Conservation (phyloP, 2,113 vertebrate genomes). For the Brachyistius frenatus region DNA sequence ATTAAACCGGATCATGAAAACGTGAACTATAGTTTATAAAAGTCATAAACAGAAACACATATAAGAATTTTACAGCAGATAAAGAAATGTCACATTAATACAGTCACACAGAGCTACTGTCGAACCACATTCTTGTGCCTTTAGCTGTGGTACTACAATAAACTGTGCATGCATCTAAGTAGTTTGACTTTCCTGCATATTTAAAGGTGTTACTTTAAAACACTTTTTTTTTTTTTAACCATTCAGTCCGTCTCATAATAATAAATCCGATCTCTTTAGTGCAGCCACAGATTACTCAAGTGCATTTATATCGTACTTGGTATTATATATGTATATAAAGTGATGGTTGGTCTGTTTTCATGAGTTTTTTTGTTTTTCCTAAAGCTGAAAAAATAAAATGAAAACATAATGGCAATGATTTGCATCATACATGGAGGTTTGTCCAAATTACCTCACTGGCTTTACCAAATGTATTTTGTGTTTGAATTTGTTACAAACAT, state of each 20-base stretch:
- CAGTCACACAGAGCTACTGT: not conserved
- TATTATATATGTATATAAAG: too few species aligned
- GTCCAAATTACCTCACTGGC: too few species aligned
- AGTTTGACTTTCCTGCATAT: not conserved
- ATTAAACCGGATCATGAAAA: not conserved
- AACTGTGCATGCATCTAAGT: not conserved
- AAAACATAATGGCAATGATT: too few species aligned
- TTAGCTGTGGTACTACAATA: not conserved
- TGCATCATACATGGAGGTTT: too few species aligned
- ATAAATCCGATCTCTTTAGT: not conserved
- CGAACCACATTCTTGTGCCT: conserved; percentile 8
- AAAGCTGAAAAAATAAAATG: too few species aligned
- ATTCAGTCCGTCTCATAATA: not conserved
- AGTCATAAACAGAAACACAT: not conserved
- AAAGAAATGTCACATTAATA: not conserved
- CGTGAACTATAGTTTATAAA: not conserved
- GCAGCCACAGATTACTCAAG: not conserved
- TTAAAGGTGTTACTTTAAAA: not conserved
- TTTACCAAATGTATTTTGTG: too few species aligned
- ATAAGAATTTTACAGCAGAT: not conserved
- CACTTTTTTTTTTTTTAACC: not conserved
- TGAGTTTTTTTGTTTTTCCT: too few species aligned
- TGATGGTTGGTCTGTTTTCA: too few species aligned
- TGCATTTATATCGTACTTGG: not conserved
- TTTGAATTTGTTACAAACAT: too few species aligned